phyloP scores from a whole-genome alignment of 2,113 vertebrate genomes.

The Chamaea fasciata region DNA sequence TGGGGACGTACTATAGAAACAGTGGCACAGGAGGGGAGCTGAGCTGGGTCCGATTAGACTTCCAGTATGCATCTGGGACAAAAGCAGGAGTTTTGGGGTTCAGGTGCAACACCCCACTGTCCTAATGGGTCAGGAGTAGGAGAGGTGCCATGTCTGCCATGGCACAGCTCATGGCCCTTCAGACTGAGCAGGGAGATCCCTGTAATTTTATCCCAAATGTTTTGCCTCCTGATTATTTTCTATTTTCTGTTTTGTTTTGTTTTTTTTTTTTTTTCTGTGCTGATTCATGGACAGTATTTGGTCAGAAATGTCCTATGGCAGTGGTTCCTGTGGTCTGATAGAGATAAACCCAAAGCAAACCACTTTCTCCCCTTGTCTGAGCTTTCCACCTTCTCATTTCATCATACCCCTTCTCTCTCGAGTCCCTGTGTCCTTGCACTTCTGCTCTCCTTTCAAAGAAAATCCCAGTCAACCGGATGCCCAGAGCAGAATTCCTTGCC shows the following conservation, averaged over 20 bases:
- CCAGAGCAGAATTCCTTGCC: neutral
- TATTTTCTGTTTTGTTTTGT: neutral
- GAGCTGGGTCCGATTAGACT: neutral
- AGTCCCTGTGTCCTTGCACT: neutral
- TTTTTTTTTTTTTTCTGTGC: neutral
- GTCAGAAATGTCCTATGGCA: neutral
- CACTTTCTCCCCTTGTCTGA: neutral
- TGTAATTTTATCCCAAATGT: neutral
- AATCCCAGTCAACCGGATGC: neutral
- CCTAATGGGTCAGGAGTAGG: neutral
- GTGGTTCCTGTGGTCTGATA: neutral
- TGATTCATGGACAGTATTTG: neutral
- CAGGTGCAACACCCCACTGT: neutral
- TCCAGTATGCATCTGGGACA: neutral
- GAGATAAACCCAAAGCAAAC: neutral
- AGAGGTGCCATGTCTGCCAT: neutral
- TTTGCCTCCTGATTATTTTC: neutral
- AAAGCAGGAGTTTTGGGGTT: neutral
- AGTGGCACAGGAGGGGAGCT: rapidly evolving
- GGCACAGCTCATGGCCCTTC: neutral
- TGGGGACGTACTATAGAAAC: neutral
- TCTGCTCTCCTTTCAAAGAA: neutral
- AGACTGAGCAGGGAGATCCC: neutral
- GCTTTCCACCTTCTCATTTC: neutral
- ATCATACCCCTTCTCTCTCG: neutral